Evolutionary conservation across 2,888 invertebrate species (phyloP).

Genomic region (Limnephilus marmoratus): DNA sequence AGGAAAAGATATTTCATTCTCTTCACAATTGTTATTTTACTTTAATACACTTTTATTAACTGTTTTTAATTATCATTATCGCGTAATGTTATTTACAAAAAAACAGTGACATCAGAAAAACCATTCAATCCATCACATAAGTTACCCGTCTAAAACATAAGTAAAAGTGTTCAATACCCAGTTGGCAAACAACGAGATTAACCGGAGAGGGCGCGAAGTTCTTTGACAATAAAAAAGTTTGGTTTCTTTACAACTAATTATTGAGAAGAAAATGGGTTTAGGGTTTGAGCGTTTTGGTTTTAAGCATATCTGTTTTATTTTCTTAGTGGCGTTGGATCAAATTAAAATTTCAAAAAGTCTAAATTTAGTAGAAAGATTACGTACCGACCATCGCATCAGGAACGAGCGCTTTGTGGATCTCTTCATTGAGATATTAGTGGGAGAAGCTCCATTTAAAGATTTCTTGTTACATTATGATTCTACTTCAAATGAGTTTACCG

Average conservation of each 20-base stretch:
- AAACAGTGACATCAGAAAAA: neutral
- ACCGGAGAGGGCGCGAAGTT: neutral
- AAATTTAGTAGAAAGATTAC: neutral
- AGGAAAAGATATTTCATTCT: no score
- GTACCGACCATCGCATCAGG: neutral
- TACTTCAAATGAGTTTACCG: neutral
- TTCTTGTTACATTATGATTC: conserved; percentile 40
- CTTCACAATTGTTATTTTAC: no score
- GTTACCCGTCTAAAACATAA: neutral
- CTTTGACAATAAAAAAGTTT: neutral
- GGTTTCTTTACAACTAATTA: neutral
- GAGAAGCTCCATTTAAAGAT: conserved; percentile 3
- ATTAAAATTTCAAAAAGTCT: neutral
- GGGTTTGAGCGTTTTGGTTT: neutral
- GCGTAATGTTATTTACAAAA: neutral
- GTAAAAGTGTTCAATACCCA: neutral
- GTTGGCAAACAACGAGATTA: neutral
- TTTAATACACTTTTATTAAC: no score
- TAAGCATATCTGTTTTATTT: neutral
- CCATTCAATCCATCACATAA: neutral
- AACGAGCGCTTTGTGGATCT: neutral
- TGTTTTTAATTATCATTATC: no score
- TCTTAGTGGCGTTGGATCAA: neutral
- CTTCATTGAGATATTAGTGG: neutral
- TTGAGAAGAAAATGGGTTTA: neutral